phyloP scores from a whole-genome alignment of 2,113 vertebrate genomes.

The Formicarius rufipectus region DNA sequence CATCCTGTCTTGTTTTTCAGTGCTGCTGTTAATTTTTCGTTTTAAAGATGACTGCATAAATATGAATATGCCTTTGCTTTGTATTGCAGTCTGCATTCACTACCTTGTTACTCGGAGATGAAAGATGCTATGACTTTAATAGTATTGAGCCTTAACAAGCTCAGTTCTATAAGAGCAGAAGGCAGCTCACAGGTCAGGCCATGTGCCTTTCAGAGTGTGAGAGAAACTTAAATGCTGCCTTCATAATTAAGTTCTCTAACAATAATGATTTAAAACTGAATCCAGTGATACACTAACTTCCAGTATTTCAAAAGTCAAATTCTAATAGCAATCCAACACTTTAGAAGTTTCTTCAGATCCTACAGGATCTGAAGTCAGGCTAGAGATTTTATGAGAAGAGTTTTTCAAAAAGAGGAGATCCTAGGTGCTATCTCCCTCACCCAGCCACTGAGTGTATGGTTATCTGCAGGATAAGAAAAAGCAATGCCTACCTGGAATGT shows the following conservation, averaged over 20 bases:
- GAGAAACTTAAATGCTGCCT: not conserved
- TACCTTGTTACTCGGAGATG: not conserved
- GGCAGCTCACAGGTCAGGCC: not conserved
- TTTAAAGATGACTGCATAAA: not conserved
- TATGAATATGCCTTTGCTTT: not conserved
- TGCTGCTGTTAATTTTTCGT: not conserved
- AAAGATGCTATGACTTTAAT: not conserved
- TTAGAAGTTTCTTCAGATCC: not conserved
- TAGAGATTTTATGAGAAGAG: not conserved
- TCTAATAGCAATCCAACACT: not conserved
- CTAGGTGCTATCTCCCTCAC: not conserved
- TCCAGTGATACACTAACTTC: not conserved
- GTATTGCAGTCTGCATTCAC: not conserved
- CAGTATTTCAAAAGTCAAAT: not conserved
- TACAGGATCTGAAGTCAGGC: not conserved
- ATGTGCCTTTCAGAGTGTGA: not conserved
- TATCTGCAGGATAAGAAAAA: not conserved
- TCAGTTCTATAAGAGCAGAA: not conserved
- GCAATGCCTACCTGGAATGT: slow-evolving; percentile 81
- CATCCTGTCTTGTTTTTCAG: not conserved
- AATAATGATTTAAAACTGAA: not conserved
- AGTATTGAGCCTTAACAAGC: not conserved
- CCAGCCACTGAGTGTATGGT: not conserved
- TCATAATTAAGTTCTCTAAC: not conserved
- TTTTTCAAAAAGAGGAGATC: not conserved